Percentiles rank a stretch among this genome's conserved stretches.
Evolutionary conservation across 2,888 invertebrate genomes (phyloP).

Genomic region (Resseliella maxima): DNA sequence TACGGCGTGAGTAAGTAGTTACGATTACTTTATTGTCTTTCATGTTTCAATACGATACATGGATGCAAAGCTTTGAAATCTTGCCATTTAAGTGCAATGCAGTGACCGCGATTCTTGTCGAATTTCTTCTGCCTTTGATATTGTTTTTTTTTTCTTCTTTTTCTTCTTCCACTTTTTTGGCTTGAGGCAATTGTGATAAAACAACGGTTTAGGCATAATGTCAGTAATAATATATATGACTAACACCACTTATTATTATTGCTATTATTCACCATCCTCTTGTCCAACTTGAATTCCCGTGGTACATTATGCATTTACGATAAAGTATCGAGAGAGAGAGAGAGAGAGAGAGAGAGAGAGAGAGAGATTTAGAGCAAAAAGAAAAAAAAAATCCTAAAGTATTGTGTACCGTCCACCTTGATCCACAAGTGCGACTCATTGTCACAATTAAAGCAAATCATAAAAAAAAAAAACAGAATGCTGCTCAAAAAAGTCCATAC

Average conservation of each 20-base stretch:
- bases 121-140: not conserved
- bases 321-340: not conserved
- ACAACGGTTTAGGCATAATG: conserved; percentile 46
- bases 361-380: too few species aligned
- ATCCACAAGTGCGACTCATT: not conserved
- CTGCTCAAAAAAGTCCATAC: not conserved
- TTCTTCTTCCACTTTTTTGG: not conserved
- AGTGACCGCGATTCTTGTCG: conserved; percentile 46
- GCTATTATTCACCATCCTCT: conserved; percentile 3
- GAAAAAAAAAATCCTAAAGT: too few species aligned
- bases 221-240: conserved; percentile 43
- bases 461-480: not conserved
- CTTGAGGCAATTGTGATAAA: conserved; percentile 35
- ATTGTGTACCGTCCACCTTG: not conserved
- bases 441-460: conserved; percentile 47
- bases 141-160: not conserved
- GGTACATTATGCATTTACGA: not conserved
- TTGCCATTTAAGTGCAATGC: not conserved
- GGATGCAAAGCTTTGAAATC: not conserved
- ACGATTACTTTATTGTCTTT: conserved; percentile 8
- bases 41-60: not conserved
- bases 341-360: too few species aligned
- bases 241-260: conserved; percentile 55
- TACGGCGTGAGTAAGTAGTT: conserved; percentile 17
- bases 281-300: not conserved